Conservation (phyloP, 2,888 invertebrate genomes). For the Drosophila cognata region DNA sequence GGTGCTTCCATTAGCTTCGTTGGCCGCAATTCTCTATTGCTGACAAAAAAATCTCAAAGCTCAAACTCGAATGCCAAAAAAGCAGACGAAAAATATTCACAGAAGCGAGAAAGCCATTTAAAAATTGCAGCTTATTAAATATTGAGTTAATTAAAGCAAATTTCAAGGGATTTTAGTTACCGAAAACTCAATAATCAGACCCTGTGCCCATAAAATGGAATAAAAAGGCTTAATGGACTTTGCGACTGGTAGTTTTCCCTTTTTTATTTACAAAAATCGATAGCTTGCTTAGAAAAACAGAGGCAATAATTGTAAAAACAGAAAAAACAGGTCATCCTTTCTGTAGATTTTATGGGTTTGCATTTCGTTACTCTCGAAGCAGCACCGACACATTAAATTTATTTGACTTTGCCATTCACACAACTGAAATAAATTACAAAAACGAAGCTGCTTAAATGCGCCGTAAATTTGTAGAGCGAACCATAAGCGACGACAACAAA, state of each 20-base stretch:
- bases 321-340: neutral
- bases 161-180: constrained; percentile 64
- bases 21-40: constrained; percentile 50
- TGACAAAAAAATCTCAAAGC: constrained; percentile 57
- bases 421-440: neutral
- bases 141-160: constrained; percentile 66
- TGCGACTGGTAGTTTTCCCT: neutral
- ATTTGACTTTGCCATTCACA: neutral
- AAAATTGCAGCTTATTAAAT: constrained; percentile 54
- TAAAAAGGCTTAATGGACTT: neutral
- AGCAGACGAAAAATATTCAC: constrained; percentile 2
- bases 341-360: neutral
- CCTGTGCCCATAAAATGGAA: neutral
- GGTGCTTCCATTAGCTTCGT: constrained; percentile 51
- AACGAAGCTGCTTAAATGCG: neutral
- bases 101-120: neutral
- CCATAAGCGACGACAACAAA: neutral
- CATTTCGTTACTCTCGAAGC: neutral
- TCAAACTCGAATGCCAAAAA: constrained; percentile 58
- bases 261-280: neutral
- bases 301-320: neutral
- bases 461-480: neutral
- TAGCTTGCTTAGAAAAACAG: neutral
- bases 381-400: neutral
- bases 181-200: constrained; percentile 41